Conservation (phyloP, 2,797 vertebrate species). For the Channallabes apus region DNA sequence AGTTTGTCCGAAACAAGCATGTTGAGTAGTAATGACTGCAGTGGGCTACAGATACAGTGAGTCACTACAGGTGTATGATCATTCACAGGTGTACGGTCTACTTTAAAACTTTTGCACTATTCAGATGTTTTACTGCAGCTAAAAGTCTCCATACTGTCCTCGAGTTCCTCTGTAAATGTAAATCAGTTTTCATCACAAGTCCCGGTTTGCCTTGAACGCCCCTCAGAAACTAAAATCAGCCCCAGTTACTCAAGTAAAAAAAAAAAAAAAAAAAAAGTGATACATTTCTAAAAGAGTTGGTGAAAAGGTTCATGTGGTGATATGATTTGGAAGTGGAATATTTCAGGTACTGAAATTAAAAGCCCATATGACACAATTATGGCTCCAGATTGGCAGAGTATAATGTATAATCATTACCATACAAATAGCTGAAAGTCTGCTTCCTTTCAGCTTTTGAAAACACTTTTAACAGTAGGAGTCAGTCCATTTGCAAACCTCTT, state of each 20-base stretch:
- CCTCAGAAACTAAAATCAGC: background rate
- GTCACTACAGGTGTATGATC: no score
- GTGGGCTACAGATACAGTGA: no score
- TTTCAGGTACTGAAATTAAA: slow-evolving; percentile 1
- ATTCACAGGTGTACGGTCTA: no score
- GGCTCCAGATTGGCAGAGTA: background rate
- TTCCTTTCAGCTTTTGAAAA: background rate
- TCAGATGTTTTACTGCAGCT: no score
- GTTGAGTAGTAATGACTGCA: background rate
- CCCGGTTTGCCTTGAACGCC: no score
- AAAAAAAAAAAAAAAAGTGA: no score
- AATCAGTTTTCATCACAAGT: no score
- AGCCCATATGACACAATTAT: background rate
- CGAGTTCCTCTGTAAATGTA: no score
- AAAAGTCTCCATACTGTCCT: no score
- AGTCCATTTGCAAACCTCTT: background rate
- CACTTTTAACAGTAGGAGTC: background rate
- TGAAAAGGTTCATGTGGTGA: background rate
- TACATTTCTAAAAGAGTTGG: background rate
- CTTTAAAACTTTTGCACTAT: no score
- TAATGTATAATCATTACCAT: background rate
- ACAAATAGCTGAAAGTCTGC: background rate
- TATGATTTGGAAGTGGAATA: background rate
- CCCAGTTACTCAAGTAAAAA: background rate
- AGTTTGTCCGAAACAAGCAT: background rate